Percentiles rank a stretch among this genome's conserved stretches.
These are phyloP conservation scores for Papilio elwesi DNA, from an alignment of 2,888 invertebrate genomes.

Conservation along the genomic window DNA sequence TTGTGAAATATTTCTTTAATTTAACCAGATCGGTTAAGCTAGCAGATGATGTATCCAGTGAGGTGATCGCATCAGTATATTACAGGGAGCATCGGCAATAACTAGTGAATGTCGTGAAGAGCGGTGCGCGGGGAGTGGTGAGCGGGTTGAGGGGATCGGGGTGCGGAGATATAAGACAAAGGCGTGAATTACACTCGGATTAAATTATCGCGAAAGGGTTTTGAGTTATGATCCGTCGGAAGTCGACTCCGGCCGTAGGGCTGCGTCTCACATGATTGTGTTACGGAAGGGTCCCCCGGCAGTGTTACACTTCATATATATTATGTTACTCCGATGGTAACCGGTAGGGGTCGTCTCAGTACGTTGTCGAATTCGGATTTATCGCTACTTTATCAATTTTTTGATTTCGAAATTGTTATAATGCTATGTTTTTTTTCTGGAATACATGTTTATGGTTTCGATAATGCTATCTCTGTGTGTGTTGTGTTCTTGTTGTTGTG, in stretches of 20 bases:
- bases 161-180: constrained; percentile 27
- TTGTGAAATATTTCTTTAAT: too few relatives aligned
- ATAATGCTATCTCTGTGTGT: too few relatives aligned
- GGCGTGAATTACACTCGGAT: constrained; percentile 35
- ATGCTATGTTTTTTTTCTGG: not conserved
- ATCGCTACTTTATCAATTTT: not conserved
- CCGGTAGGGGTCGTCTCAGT: not conserved
- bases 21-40: too few relatives aligned
- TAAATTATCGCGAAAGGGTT: constrained; percentile 35
- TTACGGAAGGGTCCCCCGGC: not conserved
- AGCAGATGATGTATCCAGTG: too few relatives aligned
- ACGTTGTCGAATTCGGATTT: not conserved
- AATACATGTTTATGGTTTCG: too few relatives aligned
- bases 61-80: too few relatives aligned
- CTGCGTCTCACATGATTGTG: constrained; percentile 4
- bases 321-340: not conserved
- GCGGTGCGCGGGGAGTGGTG: too few relatives aligned
- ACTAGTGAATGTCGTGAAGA: too few relatives aligned
- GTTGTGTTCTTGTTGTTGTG: too few relatives aligned
- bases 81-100: too few relatives aligned
- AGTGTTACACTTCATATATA: constrained; percentile 1
- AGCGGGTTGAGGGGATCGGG: too few relatives aligned
- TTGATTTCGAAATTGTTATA: not conserved
- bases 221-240: constrained; percentile 36
- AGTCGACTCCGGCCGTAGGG: constrained; percentile 16